Conservation (phyloP, 2,888 invertebrate species). For the Chrysina gloriosa region DNA sequence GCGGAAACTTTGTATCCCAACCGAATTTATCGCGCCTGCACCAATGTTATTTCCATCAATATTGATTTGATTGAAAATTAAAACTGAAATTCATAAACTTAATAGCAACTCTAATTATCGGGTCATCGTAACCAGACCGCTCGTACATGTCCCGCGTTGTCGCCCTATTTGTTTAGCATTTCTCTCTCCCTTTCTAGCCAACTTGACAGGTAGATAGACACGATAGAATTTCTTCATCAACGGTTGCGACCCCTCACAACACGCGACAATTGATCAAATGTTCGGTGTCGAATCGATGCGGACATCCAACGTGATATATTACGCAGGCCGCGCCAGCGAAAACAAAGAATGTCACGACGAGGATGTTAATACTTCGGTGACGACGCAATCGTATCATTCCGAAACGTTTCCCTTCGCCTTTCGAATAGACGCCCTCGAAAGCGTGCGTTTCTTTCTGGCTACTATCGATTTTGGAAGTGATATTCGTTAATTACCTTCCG, state of each 20-base stretch:
- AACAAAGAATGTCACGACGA: not conserved
- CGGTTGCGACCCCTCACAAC: not conserved
- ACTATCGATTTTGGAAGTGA: constrained; percentile 23
- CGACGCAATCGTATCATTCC: constrained; percentile 9
- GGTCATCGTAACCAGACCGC: too few relatives aligned
- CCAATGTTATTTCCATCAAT: too few relatives aligned
- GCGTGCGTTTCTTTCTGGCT: not conserved
- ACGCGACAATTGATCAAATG: constrained; percentile 18
- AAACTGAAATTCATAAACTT: too few relatives aligned
- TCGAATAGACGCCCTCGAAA: not conserved
- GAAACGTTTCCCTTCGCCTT: not conserved
- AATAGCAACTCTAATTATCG: too few relatives aligned
- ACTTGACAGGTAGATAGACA: constrained; percentile 6
- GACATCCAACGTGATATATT: constrained; percentile 23
- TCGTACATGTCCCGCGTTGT: too few relatives aligned
- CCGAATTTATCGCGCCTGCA: too few relatives aligned
- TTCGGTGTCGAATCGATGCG: not conserved
- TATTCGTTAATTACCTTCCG: constrained; percentile 34
- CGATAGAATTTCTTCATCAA: constrained; percentile 23
- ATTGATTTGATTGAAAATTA: too few relatives aligned
- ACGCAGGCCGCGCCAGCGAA: not conserved
- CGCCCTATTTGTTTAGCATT: too few relatives aligned
- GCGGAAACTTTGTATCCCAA: too few relatives aligned
- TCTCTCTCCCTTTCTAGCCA: not conserved
- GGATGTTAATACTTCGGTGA: not conserved